Evolutionary conservation across 1,140 invertebrate species (phyloP).

Genomic region (Drosophila busckii): DNA sequence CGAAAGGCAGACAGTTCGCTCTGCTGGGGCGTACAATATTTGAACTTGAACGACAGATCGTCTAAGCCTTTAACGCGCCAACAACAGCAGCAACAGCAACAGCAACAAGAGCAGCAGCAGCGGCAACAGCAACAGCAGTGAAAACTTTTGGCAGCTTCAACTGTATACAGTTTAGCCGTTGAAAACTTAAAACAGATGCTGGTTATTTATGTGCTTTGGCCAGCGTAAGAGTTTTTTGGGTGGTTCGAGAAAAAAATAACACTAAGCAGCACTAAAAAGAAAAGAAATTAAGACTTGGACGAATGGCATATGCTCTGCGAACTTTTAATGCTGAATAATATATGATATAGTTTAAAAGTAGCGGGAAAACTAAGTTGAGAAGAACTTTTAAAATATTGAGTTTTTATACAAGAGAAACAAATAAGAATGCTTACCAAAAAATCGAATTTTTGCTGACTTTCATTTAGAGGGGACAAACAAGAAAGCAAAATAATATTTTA

Average conservation of each 20-base stretch:
- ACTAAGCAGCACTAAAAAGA: conserved; percentile 2
- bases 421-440: too few relatives aligned
- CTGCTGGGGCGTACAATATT: conserved; percentile 2
- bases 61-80: conserved; percentile 48
- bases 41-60: conserved; percentile 7
- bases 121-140: too few relatives aligned
- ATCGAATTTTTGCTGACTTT: too few relatives aligned
- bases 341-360: too few relatives aligned
- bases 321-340: too few relatives aligned
- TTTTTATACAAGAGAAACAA: too few relatives aligned
- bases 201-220: conserved; percentile 50
- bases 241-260: conserved; percentile 4
- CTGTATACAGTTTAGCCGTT: conserved; percentile 28
- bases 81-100: conserved; percentile 23
- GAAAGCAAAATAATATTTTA: too few relatives aligned
- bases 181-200: conserved; percentile 48
- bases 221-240: too few relatives aligned
- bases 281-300: neutral
- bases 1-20: conserved; percentile 8
- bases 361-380: too few relatives aligned
- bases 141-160: conserved; percentile 47
- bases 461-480: too few relatives aligned
- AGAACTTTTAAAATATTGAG: too few relatives aligned
- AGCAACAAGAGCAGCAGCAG: conserved; percentile 9
- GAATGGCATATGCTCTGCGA: neutral